Evolutionary conservation across 2,888 invertebrate genomes (phyloP).

Genomic region (Tipula helvola): DNA sequence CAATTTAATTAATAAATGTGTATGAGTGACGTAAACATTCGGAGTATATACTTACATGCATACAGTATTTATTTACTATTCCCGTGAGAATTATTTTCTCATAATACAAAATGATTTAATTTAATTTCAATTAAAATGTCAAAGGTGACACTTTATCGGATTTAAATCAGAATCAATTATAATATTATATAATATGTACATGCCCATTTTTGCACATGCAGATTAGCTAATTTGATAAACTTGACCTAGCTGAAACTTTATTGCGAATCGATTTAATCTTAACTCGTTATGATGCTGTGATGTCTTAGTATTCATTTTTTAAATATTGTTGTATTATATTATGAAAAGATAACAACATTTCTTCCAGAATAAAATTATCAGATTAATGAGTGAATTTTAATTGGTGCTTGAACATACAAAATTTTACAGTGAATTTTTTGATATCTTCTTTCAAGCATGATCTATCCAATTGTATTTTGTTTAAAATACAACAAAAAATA

Average conservation of each 20-base stretch:
- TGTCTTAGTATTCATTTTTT: too few relatives aligned
- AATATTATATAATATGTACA: too few relatives aligned
- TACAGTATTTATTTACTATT: neutral
- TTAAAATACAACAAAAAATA: too few relatives aligned
- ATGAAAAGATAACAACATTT: too few relatives aligned
- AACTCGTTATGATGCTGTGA: neutral
- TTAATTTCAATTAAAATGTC: neutral
- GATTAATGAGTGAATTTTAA: too few relatives aligned
- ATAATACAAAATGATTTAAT: neutral
- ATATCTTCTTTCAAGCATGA: too few relatives aligned
- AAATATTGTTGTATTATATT: too few relatives aligned
- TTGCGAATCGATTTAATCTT: neutral
- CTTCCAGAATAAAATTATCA: too few relatives aligned
- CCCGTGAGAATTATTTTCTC: neutral
- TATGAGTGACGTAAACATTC: neutral
- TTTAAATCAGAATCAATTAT: too few relatives aligned
- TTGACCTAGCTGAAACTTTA: neutral
- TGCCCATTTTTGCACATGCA: neutral
- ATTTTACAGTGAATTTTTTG: too few relatives aligned
- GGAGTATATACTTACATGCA: neutral
- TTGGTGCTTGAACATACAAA: too few relatives aligned
- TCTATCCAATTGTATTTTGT: too few relatives aligned
- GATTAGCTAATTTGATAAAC: neutral
- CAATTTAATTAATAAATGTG: neutral
- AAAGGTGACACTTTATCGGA: neutral